Evolutionary conservation across 2,797 vertebrate species (phyloP), one percentile per base, ranked within the genome.

Genomic region (Anolis apletophallus): DNA sequence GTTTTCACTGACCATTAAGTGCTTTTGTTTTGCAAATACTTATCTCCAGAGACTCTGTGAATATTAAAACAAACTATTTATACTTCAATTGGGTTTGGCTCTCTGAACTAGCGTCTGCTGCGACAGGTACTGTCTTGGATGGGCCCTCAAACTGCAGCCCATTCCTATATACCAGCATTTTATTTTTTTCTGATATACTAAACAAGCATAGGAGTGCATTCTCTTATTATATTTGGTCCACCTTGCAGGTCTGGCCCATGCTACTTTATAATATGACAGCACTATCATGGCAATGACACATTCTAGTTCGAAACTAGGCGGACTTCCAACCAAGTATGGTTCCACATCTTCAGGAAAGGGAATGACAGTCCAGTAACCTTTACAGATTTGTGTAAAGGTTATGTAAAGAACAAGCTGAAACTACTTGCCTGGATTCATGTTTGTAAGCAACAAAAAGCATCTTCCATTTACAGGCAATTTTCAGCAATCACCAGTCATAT

Each of bases 301-400:
- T 50, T 23, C 34, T 61, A 61, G 21, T 80, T n/a, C 40, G 26
- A 19, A 3, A 10, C 40, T 26, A 5, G 12, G 16, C 55, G 32
- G 12, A 36, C 76, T 75, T 76, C 71, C 72, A 81, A 79, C 23
- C 13, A 79, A 16, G 12, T 67, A 29, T 32, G 23, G 32, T 14
- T 76, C 17, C n/a, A 74, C 32, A 26, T 64, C 54, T 64, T 76
- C 21, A 87, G 40, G 59, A 81, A 77, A 80, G 10, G 12, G 21
- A 76, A 23, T 12, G 29, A 57, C 14, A 55, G 75, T 23, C 52
- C 54, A 57, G 57, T 86, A 80, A 86, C 64, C 69, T 73, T 73
- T 85, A 77, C 57, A 71, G 64, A 85, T 26, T 71, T 71, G 40
- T 50, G 17, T 59, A 72, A 85, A 59, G 64, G 52, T 69, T 57